Percentiles rank a stretch among this genome's conserved stretches.
Conservation (phyloP, 2,797 vertebrate species). For the Rhabdophis nuchalis region DNA sequence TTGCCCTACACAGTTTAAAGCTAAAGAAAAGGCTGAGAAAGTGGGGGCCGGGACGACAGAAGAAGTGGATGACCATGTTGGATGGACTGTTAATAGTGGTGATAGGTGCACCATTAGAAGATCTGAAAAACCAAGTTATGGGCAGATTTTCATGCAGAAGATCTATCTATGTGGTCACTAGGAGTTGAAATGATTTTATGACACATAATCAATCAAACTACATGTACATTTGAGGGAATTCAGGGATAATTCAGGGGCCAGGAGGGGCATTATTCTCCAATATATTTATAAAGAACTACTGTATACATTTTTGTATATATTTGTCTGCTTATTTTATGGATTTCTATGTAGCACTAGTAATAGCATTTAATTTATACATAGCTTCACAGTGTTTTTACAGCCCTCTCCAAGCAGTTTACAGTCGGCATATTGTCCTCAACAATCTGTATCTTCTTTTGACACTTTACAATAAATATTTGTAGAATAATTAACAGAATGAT, state of each 20-base stretch:
- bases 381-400: too few species aligned
- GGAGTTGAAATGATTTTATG: not conserved
- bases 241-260: not conserved
- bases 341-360: not conserved
- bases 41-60: too few species aligned
- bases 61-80: too few species aligned
- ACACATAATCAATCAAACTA: not conserved
- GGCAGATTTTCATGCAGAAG: not conserved
- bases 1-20: not conserved
- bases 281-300: not conserved
- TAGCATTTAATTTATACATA: too few species aligned
- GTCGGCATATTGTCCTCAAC: too few species aligned
- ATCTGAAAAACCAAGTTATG: not conserved
- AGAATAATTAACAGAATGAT: not conserved
- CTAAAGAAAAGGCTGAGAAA: too few species aligned
- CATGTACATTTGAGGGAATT: not conserved
- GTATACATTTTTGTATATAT: not conserved
- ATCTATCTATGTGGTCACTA: not conserved
- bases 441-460: too few species aligned
- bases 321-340: not conserved
- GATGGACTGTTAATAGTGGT: not conserved
- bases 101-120: not conserved
- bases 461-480: not conserved
- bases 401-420: too few species aligned
- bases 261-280: not conserved